Conservation (phyloP, 2,888 invertebrate species). For the Agrochola circellaris region DNA sequence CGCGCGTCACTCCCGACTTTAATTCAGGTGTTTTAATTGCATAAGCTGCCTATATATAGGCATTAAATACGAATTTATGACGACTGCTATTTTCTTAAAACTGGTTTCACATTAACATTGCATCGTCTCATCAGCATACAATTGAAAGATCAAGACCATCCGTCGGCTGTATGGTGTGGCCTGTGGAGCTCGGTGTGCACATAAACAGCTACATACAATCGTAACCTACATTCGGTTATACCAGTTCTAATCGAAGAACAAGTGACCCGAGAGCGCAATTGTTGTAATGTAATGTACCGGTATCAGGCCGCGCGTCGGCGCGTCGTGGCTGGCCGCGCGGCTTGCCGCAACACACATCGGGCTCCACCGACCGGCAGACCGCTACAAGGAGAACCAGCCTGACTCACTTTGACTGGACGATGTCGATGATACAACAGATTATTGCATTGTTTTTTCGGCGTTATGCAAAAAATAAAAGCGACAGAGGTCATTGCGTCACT, state of each 20-base stretch:
- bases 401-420: slow-evolving; percentile 72
- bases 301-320: slow-evolving; percentile 28
- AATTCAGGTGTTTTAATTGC: slow-evolving; percentile 79
- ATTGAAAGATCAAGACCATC: slow-evolving; percentile 67
- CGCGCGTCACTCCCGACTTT: slow-evolving; percentile 68
- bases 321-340: slow-evolving; percentile 18
- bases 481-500: slow-evolving; percentile 84
- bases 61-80: slow-evolving; percentile 50
- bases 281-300: slow-evolving; percentile 58
- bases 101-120: slow-evolving; percentile 58
- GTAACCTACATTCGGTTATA: slow-evolving; percentile 66
- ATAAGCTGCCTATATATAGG: slow-evolving; percentile 73
- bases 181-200: slow-evolving; percentile 28
- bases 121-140: slow-evolving; percentile 65
- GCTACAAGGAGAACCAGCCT: slow-evolving; percentile 72
- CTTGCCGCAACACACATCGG: slow-evolving; percentile 8
- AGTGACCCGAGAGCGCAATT: slow-evolving; percentile 63
- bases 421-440: slow-evolving; percentile 75
- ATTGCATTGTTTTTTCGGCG: slow-evolving; percentile 79
- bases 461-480: slow-evolving; percentile 78
- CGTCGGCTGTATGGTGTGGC: slow-evolving; percentile 23
- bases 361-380: slow-evolving; percentile 27
- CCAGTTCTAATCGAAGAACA: slow-evolving; percentile 61
- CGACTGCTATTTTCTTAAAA: slow-evolving; percentile 54
- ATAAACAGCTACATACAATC: slow-evolving; percentile 46